Evolutionary conservation across 2,797 vertebrate species (phyloP), one percentile per base, ranked within the genome.

Genomic region (Sebastes vulpes): DNA sequence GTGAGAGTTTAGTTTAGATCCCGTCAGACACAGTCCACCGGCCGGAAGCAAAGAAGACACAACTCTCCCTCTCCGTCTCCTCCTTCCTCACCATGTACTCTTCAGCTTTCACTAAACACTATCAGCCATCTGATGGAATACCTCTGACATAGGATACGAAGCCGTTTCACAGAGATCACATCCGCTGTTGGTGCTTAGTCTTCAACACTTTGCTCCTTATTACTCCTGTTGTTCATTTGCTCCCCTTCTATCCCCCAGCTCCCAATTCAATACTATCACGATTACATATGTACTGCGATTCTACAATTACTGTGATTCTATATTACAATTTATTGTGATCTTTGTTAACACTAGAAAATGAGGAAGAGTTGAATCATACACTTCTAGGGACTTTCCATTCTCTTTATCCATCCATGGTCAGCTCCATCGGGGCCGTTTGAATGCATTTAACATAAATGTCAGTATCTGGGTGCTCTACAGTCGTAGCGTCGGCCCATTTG

Each of bases 21-120:
- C 77, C 23, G 80, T 83, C 86, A 65, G 82, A 81, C 79, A 60
- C 54, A 69, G 67, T 57, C 70, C n/a, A n/a, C 10, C 35, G 1
- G 23, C 59, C 54, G 21, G 8, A 26, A 79, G 75, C 18, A 26
- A 58, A 72, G 73, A 58, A 72, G 73, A 73, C 9, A 4, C 26
- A 18, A 20, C 48, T 9, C 6, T 72, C 54, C 1, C 61, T 58
- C 48, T 26, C 52, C 0, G 21, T 60, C 76, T 63, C 57, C 20
- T 35, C 32, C 6, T 6, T 25, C 9, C 20, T 29, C 32, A 7
- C 63, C 68, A 26, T 0, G 57, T 25, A 20, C 59, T 66, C 72
- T 38, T 46, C 72, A 81, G 61, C 11, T 59, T 65, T 26, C 38
- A 53, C 56, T 56, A 3, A 26, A 21, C n/a, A 14, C 46, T 2